Evolutionary conservation across 2,797 vertebrate genomes (phyloP).

Genomic region (Enteromius trimaculatus): DNA sequence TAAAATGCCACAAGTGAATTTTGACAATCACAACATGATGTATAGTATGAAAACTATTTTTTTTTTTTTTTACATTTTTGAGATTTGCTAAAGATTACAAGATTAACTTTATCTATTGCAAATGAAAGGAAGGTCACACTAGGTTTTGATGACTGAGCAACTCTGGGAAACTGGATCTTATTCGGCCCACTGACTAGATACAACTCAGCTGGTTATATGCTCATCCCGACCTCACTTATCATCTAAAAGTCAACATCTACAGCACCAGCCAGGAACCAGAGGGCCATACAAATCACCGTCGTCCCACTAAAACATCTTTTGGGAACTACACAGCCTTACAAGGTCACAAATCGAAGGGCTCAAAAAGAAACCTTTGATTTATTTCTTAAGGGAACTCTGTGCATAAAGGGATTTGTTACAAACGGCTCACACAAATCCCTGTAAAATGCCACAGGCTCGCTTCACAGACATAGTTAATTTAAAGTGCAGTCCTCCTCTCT

Average conservation of each 20-base stretch:
- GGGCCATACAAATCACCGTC: not conserved
- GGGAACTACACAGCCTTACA: conserved; percentile 28
- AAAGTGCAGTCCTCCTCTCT: conserved; percentile 11
- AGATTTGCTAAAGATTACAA: no score
- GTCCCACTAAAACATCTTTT: conserved; percentile 1
- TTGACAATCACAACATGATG: not conserved
- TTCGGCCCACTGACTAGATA: not conserved
- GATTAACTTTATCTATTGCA: not conserved
- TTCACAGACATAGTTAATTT: conserved; percentile 21
- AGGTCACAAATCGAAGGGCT: conserved; percentile 8
- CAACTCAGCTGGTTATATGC: conserved; percentile 37
- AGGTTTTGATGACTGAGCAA: conserved; percentile 11
- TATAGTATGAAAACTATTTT: not conserved
- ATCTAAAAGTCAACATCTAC: conserved; percentile 28
- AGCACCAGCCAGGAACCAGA: conserved; percentile 21
- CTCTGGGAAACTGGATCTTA: conserved; percentile 6
- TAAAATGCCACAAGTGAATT: not conserved
- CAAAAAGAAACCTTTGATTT: conserved; percentile 35
- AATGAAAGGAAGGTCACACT: conserved; percentile 8
- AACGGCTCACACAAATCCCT: conserved; percentile 1
- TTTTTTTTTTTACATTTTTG: no score
- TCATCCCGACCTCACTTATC: conserved; percentile 28
- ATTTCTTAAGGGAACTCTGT: not conserved
- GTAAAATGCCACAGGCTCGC: conserved; percentile 29
- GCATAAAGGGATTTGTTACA: conserved; percentile 33